Percentiles rank a stretch among this genome's conserved stretches.
These are phyloP conservation scores for Drosophila pseudotalamancana DNA, from an alignment of 2,888 invertebrate species.

Conservation along the genomic window DNA sequence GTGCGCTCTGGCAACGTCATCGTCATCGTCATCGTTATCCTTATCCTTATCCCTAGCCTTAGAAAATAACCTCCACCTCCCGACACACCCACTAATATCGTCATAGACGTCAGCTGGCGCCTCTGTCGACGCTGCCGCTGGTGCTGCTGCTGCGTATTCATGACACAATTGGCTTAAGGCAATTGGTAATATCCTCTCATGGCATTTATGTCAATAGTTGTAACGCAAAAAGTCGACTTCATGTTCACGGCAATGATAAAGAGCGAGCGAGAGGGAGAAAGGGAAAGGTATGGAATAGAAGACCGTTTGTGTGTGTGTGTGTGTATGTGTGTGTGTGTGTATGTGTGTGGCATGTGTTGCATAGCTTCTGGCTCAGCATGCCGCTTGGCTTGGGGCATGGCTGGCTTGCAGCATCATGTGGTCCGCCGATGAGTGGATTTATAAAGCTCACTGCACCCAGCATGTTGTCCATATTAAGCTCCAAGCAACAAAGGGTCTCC, in stretches of 20 bases:
- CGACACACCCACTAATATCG: not conserved
- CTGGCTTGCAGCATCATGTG: slow-evolving; percentile 19
- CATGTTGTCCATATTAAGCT: slow-evolving; percentile 52
- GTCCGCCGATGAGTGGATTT: slow-evolving; percentile 48
- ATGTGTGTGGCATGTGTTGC: slow-evolving; percentile 43
- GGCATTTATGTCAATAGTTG: slow-evolving; percentile 77
- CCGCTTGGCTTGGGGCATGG: not conserved
- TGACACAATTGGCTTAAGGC: slow-evolving; percentile 77
- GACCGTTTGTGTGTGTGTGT: not conserved
- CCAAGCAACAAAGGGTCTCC: slow-evolving; percentile 11
- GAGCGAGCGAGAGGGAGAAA: not conserved
- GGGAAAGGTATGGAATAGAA: not conserved
- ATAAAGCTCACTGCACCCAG: slow-evolving; percentile 40
- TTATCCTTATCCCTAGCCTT: slow-evolving; percentile 26
- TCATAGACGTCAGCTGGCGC: slow-evolving; percentile 45
- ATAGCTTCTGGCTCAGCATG: slow-evolving; percentile 23
- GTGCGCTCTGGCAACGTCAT: slow-evolving; percentile 49
- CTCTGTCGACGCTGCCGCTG: slow-evolving; percentile 5
- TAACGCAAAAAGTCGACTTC: slow-evolving; percentile 63
- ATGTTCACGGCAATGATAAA: slow-evolving; percentile 36
- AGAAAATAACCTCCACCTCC: not conserved
- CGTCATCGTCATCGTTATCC: slow-evolving; percentile 35
- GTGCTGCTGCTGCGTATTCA: slow-evolving; percentile 61
- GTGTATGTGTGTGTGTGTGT: not conserved
- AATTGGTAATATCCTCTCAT: slow-evolving; percentile 78